Percentiles rank a stretch among this genome's conserved stretches.
Evolutionary conservation across 23 tunicate species (phyloP).

Genomic region (Corella eumyota): DNA sequence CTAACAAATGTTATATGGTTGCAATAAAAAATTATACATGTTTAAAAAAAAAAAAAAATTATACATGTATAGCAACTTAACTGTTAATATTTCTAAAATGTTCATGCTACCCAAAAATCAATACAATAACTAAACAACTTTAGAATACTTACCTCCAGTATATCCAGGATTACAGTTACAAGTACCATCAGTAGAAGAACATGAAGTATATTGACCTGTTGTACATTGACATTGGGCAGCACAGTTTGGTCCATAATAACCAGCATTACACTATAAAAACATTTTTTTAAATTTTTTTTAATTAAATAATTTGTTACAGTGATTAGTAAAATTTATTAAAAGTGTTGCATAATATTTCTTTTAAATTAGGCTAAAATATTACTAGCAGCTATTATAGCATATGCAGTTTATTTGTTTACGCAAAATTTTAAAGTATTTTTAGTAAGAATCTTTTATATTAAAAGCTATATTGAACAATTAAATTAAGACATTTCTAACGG

Average conservation of each 20-base stretch:
- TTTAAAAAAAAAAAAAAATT: not conserved
- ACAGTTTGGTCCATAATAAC: slow-evolving; percentile 64
- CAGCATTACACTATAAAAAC: slow-evolving; percentile 30
- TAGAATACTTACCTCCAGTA: slow-evolving; percentile 31
- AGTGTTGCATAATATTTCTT: not conserved
- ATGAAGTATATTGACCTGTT: slow-evolving; percentile 10
- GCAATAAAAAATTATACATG: not conserved
- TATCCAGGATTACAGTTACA: slow-evolving; percentile 26
- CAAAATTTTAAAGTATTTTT: too few relatives aligned
- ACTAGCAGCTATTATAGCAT: too few relatives aligned
- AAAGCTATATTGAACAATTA: too few relatives aligned
- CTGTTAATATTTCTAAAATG: not conserved
- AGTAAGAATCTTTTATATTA: too few relatives aligned
- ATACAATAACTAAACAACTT: too few relatives aligned
- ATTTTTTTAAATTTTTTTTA: not conserved
- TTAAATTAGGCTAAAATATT: not conserved
- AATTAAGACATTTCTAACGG: too few relatives aligned
- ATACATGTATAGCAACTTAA: not conserved
- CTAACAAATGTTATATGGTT: not conserved
- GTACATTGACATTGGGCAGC: slow-evolving; percentile 32
- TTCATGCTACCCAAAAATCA: too few relatives aligned
- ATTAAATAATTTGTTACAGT: not conserved
- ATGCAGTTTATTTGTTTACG: too few relatives aligned
- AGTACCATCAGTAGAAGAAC: slow-evolving; percentile 4
- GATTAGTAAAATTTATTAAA: not conserved